Percentiles rank a stretch among this genome's conserved stretches.
phyloP scores from a whole-genome alignment of 2,113 vertebrate species.

The Brienomyrus longianalis region DNA sequence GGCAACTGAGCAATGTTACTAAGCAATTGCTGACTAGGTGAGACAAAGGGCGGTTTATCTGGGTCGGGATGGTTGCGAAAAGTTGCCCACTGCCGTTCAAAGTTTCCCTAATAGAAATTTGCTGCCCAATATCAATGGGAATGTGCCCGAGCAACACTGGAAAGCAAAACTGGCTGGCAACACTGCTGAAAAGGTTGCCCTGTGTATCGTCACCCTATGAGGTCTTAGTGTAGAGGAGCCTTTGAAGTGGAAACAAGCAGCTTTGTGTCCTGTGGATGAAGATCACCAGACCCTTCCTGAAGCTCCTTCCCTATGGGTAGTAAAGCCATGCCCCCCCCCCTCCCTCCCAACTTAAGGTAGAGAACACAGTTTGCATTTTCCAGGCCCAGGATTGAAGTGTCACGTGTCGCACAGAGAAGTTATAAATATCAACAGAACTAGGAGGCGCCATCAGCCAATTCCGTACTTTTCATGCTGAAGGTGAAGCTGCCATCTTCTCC shows the following conservation, averaged over 20 bases:
- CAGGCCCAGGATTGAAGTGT: background rate
- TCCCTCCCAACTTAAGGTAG: background rate
- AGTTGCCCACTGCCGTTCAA: background rate
- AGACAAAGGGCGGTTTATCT: background rate
- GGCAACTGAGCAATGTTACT: background rate
- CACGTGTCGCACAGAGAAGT: background rate
- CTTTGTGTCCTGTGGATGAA: background rate
- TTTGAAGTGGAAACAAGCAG: background rate
- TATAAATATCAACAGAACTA: background rate
- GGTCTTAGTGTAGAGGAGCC: background rate
- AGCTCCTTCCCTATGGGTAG: background rate
- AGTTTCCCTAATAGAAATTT: background rate
- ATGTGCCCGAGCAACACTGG: background rate
- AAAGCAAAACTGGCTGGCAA: background rate
- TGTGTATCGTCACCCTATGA: background rate
- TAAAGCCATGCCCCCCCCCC: background rate
- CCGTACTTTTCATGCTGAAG: background rate
- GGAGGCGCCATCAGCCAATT: background rate
- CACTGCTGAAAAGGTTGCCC: background rate
- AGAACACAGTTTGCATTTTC: background rate
- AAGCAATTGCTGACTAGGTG: background rate
- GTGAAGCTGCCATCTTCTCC: background rate
- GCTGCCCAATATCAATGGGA: background rate
- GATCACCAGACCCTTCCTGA: background rate
- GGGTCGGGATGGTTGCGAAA: background rate